phyloP scores from a whole-genome alignment of 1,140 invertebrate species.

The Aphidius ervi region DNA sequence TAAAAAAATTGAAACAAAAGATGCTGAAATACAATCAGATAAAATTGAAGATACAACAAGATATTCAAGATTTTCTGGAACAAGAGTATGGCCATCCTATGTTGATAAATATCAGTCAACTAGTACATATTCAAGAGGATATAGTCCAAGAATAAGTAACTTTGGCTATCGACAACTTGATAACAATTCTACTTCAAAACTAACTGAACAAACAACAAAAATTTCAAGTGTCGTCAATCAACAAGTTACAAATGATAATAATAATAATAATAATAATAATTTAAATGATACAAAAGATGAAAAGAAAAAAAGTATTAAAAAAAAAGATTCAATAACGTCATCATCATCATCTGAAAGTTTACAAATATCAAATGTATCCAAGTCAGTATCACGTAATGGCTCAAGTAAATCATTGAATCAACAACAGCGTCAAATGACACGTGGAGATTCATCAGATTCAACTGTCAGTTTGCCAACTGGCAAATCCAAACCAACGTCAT shows the following conservation, averaged over 20 bases:
- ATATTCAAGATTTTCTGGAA: slow-evolving; percentile 58
- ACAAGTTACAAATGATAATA: not conserved
- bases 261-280: not conserved
- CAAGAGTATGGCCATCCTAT: slow-evolving; percentile 60
- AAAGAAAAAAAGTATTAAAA: not conserved
- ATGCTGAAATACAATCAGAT: slow-evolving; percentile 68
- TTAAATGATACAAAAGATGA: not conserved
- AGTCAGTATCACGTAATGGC: slow-evolving; percentile 23
- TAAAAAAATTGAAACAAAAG: slow-evolving; percentile 53
- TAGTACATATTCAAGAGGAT: slow-evolving; percentile 32
- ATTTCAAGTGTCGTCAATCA: not conserved
- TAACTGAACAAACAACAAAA: not conserved
- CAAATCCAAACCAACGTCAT: slow-evolving; percentile 46
- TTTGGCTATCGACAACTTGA: slow-evolving; percentile 33
- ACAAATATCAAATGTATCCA: slow-evolving; percentile 1
- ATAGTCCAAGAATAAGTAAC: slow-evolving; percentile 31
- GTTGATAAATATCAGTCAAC: slow-evolving; percentile 53
- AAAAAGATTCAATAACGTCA: slow-evolving; percentile 13
- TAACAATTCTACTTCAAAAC: not conserved
- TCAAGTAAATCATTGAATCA: slow-evolving; percentile 38
- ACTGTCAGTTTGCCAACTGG: slow-evolving; percentile 47
- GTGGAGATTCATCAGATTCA: slow-evolving; percentile 38
- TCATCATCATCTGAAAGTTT: slow-evolving; percentile 16
- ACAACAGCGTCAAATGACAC: slow-evolving; percentile 41
- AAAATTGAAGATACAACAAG: slow-evolving; percentile 61